Conservation (phyloP, 1,140 invertebrate species). For the Uloborus diversus region DNA sequence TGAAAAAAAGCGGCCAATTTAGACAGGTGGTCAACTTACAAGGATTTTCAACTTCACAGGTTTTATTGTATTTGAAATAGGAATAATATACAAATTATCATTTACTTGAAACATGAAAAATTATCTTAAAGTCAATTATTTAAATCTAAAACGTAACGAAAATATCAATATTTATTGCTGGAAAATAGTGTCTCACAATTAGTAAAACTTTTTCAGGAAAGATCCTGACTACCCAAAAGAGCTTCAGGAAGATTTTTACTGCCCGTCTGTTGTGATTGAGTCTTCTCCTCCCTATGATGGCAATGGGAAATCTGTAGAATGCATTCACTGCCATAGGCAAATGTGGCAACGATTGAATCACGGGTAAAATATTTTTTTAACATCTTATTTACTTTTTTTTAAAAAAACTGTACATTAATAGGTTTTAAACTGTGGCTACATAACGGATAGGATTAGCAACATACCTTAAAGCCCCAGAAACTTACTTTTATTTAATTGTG, state of each 20-base stretch:
- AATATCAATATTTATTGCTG: background rate
- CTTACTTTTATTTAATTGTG: no score
- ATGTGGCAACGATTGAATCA: slow-evolving; percentile 37
- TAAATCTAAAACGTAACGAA: background rate
- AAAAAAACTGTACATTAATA: no score
- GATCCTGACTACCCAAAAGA: slow-evolving; percentile 45
- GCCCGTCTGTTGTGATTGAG: slow-evolving; percentile 41
- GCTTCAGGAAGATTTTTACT: slow-evolving; percentile 37
- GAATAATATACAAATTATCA: background rate
- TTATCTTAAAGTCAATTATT: background rate
- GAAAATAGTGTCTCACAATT: no score
- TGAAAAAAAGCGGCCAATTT: no score
- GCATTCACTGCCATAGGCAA: slow-evolving; percentile 37
- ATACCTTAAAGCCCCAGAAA: no score
- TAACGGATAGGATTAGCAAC: background rate
- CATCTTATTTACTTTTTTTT: no score
- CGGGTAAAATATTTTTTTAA: slow-evolving; percentile 17
- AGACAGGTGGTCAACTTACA: no score
- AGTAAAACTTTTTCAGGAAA: slow-evolving; percentile 38
- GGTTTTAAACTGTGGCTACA: background rate
- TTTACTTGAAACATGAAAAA: background rate
- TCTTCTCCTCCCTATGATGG: slow-evolving; percentile 30
- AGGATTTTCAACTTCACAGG: no score
- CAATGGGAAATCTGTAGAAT: slow-evolving; percentile 27
- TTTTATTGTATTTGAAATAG: no score